Percentiles rank a stretch among this genome's conserved stretches.
phyloP scores from a whole-genome alignment of 2,888 invertebrate genomes.

The Andrena haemorrhoa region DNA sequence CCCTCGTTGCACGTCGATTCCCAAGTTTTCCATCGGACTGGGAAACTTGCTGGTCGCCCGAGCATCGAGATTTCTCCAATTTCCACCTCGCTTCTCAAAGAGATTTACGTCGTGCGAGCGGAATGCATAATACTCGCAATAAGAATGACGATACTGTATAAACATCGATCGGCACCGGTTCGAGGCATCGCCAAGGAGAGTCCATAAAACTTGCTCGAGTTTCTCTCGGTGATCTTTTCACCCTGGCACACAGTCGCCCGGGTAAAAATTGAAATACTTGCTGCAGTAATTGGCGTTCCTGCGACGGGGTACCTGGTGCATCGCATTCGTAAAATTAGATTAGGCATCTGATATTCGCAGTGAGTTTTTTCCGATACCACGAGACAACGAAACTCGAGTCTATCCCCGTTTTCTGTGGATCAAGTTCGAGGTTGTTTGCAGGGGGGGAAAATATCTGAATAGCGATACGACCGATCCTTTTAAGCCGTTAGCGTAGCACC shows the following conservation, averaged over 20 bases:
- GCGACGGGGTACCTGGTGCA: neutral
- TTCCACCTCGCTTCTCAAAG: slow-evolving; percentile 68
- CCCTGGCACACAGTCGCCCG: neutral
- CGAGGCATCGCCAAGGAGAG: neutral
- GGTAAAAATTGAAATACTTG: slow-evolving; percentile 15
- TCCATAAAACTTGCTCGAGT: slow-evolving; percentile 29
- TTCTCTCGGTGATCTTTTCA: neutral
- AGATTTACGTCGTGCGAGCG: slow-evolving; percentile 66
- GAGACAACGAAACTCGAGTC: slow-evolving; percentile 36
- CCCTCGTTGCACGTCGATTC: slow-evolving; percentile 46
- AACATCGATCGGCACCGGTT: slow-evolving; percentile 48
- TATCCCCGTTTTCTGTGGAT: neutral
- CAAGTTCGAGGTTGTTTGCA: neutral
- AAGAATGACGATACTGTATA: slow-evolving; percentile 66
- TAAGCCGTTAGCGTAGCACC: slow-evolving; percentile 13
- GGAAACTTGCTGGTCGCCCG: slow-evolving; percentile 55
- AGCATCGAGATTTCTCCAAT: slow-evolving; percentile 68
- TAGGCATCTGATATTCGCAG: slow-evolving; percentile 18
- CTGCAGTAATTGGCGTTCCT: slow-evolving; percentile 39
- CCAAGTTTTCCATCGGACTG: slow-evolving; percentile 57
- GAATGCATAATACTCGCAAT: slow-evolving; percentile 69
- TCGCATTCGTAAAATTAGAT: slow-evolving; percentile 31
- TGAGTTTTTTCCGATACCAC: slow-evolving; percentile 48
- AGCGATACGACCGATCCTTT: slow-evolving; percentile 25
- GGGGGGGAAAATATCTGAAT: slow-evolving; percentile 5